These are phyloP conservation scores for Fregetta grallaria DNA, from an alignment of 2,113 vertebrate genomes.

Conservation along the genomic window DNA sequence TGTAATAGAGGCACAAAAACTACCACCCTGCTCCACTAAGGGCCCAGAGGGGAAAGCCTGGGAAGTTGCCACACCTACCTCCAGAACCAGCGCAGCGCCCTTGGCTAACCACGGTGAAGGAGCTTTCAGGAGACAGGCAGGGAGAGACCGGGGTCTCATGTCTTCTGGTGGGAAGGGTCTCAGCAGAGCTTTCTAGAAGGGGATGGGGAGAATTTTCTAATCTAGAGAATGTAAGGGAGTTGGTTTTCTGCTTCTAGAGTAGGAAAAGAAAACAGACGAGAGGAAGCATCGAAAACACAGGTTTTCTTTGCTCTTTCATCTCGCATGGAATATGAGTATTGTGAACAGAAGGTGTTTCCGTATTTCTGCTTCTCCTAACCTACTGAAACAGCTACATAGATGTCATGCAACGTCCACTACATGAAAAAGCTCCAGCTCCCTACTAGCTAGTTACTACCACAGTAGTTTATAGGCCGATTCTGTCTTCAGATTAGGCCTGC, in stretches of 20 bases:
- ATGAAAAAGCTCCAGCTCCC: not conserved
- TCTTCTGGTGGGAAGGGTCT: not conserved
- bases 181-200: not conserved
- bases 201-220: not conserved
- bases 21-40: too few species aligned
- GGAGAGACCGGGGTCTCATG: rapidly evolving
- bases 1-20: not conserved
- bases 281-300: not conserved
- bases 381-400: not conserved
- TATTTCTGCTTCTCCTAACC: not conserved
- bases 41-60: not conserved
- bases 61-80: not conserved
- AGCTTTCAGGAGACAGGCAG: not conserved
- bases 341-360: not conserved
- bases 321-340: rapidly evolving
- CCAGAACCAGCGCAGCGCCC: rapidly evolving
- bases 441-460: too few species aligned
- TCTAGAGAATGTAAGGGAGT: not conserved
- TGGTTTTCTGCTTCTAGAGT: not conserved
- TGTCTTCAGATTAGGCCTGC: not conserved
- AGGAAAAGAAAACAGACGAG: not conserved
- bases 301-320: not conserved
- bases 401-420: rapidly evolving
- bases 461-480: not conserved
- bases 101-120: rapidly evolving